Percentiles rank a stretch among this genome's conserved stretches.
Evolutionary conservation across 2,888 invertebrate species (phyloP).

Genomic region (Ellobium chinense): DNA sequence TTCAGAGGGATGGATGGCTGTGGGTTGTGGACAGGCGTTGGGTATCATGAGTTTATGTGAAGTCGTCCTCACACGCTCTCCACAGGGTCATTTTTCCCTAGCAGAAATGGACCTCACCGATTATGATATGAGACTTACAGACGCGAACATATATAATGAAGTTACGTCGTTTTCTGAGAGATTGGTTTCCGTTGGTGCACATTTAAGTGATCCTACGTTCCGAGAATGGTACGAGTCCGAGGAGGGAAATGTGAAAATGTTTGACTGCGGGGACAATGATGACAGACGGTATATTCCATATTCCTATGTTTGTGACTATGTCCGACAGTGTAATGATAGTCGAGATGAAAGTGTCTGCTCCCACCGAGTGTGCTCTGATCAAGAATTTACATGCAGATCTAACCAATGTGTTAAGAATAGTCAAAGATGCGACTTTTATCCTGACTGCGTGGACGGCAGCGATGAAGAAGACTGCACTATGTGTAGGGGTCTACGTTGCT

Average conservation of each 20-base stretch:
- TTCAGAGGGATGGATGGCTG: slow-evolving; percentile 3
- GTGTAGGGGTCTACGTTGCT: neutral
- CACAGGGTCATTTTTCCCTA: no score
- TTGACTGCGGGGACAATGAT: neutral
- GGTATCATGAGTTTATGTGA: no score
- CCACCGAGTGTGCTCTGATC: neutral
- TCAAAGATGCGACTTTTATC: slow-evolving; percentile 23
- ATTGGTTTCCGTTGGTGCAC: neutral
- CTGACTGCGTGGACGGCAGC: slow-evolving; percentile 16
- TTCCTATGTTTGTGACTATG: slow-evolving; percentile 9
- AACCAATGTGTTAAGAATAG: neutral
- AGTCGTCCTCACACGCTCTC: no score
- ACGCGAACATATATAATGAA: no score
- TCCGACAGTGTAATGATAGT: neutral
- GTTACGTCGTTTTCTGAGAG: neutral
- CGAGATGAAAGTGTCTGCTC: neutral
- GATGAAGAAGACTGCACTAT: slow-evolving; percentile 28
- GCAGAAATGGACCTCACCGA: no score
- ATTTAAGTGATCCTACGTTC: neutral
- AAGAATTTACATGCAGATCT: slow-evolving; percentile 8
- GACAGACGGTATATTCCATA: slow-evolving; percentile 3
- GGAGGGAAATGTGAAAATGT: neutral
- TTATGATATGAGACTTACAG: no score
- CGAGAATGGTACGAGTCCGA: neutral
- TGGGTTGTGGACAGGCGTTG: neutral